phyloP scores from a whole-genome alignment of 2,888 invertebrate genomes.

The Xestia sexstrigata region DNA sequence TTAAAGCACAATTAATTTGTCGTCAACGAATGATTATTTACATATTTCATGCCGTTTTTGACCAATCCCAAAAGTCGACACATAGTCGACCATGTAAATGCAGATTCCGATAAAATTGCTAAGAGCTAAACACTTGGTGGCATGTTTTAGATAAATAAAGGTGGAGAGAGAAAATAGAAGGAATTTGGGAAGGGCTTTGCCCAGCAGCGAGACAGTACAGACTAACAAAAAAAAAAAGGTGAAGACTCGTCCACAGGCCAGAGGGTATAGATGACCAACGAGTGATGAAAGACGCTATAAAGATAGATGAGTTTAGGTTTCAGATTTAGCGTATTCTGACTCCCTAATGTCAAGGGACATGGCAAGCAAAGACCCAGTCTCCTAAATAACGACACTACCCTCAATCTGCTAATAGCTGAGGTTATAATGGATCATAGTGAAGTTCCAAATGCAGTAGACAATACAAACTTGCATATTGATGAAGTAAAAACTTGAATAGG shows the following conservation, averaged over 20 bases:
- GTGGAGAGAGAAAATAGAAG: too few relatives aligned
- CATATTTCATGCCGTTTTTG: constrained; percentile 14
- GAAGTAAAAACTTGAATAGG: not conserved
- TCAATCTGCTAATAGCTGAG: not conserved
- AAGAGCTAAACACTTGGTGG: not conserved
- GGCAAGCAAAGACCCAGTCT: not conserved
- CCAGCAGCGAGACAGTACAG: too few relatives aligned
- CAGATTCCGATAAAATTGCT: not conserved
- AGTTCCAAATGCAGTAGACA: not conserved
- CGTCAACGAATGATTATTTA: constrained; percentile 5
- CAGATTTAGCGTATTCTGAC: not conserved
- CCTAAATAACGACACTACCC: not conserved
- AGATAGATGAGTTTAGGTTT: not conserved
- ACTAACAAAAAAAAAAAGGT: not conserved
- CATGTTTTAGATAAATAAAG: not conserved
- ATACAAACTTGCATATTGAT: not conserved
- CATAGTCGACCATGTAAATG: constrained; percentile 1
- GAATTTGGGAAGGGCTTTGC: too few relatives aligned
- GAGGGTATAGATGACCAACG: not conserved
- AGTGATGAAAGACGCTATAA: not conserved
- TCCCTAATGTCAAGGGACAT: not conserved
- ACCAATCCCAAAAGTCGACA: not conserved
- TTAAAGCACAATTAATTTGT: constrained; percentile 35
- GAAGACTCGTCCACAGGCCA: not conserved
- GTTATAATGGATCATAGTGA: not conserved